Conservation (phyloP, 2,888 invertebrate genomes). For the Formica aserva region DNA sequence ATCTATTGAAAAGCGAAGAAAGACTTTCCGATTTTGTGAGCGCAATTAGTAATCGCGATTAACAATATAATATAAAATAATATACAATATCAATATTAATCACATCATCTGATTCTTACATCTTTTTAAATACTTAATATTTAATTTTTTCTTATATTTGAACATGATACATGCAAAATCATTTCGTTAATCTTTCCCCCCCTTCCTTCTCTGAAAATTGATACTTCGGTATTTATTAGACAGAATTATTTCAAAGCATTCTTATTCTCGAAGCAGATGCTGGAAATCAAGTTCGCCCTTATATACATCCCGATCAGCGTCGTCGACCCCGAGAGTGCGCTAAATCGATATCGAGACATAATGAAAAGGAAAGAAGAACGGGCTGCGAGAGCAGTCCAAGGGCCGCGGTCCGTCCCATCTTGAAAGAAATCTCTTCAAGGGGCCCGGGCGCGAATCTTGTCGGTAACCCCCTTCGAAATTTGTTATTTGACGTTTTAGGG, state of each 20-base stretch:
- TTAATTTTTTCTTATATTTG: not conserved
- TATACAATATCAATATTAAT: not conserved
- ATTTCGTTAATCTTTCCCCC: not conserved
- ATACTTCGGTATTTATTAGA: slow-evolving; percentile 15
- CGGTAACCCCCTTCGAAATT: slow-evolving; percentile 67
- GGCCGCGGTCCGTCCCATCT: slow-evolving; percentile 62
- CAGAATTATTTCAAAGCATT: slow-evolving; percentile 47
- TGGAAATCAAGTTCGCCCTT: slow-evolving; percentile 78
- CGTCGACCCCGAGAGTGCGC: slow-evolving; percentile 75
- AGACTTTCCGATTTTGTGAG: not conserved
- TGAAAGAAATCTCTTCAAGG: slow-evolving; percentile 67
- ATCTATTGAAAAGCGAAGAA: not conserved
- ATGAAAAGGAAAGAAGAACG: slow-evolving; percentile 69
- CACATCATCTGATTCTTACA: not conserved
- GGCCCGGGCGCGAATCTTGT: slow-evolving; percentile 70
- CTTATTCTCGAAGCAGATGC: slow-evolving; percentile 78
- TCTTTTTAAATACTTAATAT: not conserved
- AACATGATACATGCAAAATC: not conserved
- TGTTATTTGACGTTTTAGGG: slow-evolving; percentile 69
- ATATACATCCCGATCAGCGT: slow-evolving; percentile 71
- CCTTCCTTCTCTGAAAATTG: slow-evolving; percentile 1
- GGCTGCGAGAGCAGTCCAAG: slow-evolving; percentile 64
- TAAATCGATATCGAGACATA: slow-evolving; percentile 75
- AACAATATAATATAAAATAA: not conserved
- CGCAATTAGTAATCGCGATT: not conserved